These are phyloP conservation scores for Clarias platycephalus DNA, from an alignment of 2,797 vertebrate genomes.

Conservation along the genomic window DNA sequence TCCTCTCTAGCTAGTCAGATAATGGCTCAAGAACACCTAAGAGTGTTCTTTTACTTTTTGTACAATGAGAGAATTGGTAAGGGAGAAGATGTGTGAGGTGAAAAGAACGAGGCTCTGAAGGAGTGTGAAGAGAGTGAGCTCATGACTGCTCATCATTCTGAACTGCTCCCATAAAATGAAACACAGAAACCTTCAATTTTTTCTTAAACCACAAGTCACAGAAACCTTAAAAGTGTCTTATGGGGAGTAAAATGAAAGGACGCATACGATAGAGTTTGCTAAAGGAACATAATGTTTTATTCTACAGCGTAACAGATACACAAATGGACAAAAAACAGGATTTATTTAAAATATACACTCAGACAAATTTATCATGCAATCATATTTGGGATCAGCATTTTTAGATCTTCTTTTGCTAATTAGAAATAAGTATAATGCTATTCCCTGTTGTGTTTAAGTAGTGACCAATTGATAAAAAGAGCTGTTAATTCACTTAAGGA, in stretches of 20 bases:
- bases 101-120: constrained; percentile 2
- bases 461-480: neutral
- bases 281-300: neutral
- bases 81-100: constrained; percentile 11
- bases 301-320: neutral
- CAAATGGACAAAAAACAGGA: neutral
- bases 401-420: neutral
- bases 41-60: neutral
- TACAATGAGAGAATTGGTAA: neutral
- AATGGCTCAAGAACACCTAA: neutral
- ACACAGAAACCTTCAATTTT: neutral
- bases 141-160: neutral
- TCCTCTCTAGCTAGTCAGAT: neutral
- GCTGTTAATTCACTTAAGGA: neutral
- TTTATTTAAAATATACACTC: neutral
- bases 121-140: constrained; percentile 7
- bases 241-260: neutral
- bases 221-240: constrained; percentile 13
- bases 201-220: too few relatives aligned
- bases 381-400: neutral
- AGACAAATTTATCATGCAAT: neutral
- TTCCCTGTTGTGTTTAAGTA: neutral
- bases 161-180: constrained; percentile 6
- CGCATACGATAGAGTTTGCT: neutral
- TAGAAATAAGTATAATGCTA: neutral